phyloP scores from a whole-genome alignment of 2,113 vertebrate genomes.

The Stegostoma tigrinum region DNA sequence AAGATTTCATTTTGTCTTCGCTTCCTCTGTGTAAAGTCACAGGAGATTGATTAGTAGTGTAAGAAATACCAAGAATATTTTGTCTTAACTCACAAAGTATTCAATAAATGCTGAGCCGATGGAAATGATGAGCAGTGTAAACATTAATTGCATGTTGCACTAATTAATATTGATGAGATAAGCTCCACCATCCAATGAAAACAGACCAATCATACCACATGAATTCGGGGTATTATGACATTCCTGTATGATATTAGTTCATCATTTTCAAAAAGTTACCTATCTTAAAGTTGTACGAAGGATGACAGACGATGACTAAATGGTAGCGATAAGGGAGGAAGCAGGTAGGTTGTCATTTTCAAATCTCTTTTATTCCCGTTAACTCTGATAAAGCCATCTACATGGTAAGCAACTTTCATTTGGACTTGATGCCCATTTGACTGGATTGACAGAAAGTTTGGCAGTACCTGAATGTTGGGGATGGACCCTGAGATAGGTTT shows the following conservation, averaged over 20 bases:
- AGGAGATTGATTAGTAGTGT: background rate
- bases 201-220: background rate
- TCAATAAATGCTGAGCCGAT: background rate
- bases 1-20: background rate
- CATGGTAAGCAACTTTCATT: background rate
- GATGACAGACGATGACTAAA: background rate
- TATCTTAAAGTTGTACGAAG: background rate
- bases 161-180: background rate
- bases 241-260: background rate
- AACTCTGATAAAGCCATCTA: background rate
- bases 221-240: constrained; percentile 2
- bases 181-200: constrained; percentile 13
- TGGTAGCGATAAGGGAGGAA: background rate
- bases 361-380: background rate
- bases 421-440: background rate
- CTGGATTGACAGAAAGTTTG: background rate
- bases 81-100: background rate
- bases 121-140: background rate
- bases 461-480: background rate
- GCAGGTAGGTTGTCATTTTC: background rate
- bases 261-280: background rate
- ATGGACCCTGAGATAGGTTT: background rate
- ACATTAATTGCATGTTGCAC: background rate
- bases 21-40: background rate
- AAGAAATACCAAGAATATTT: background rate